Base-by-base conservation (phyloP, 2,797 vertebrate species). In the Chelon labrosus region DNA sequence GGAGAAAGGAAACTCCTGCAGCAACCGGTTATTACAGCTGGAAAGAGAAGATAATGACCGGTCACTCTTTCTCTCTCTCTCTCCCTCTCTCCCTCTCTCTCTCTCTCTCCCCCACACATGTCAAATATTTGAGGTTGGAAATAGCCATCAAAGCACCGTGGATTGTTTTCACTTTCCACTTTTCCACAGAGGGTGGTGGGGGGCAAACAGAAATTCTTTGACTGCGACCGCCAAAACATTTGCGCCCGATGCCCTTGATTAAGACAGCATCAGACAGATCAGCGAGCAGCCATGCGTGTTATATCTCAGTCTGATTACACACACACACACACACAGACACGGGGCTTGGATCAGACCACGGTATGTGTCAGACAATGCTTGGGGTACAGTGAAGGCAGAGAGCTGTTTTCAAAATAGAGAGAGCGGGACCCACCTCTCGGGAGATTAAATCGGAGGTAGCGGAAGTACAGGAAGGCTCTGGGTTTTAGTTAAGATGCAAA, bases 51-150 rank as follows among this genome's bases (percentile, higher is more conserved):
- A 84, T 86, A 82, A 89, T 86, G 71, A 86, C 82, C 63, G 77
- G 77, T 88, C 75, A 77, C 70, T 75, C 39, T 55, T 63, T 74
- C 22, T 65, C 39, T 61, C 65, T 47, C 65, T 27, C 50, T 73
- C 64, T 68, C 35, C 69, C 61, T 74, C 80, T 27, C 25, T 27
- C 25, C 46, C 52, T 50, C 68, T 73, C 64, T 68, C 35, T 70
- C 61, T 74, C 80, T 27, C 25, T 27, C 25, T 27, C 25, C 25
- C 72, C 64, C 80, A 68, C 81, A 82, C 83, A 66, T 70, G 75
- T 80, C 69, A 87, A 76, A 89, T 90, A 88, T 86, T 75, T 93
- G 89, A 63, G 90, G 89, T 54, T 74, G 88, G 90, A 92, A 91
- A 88, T 54, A 56, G 71, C 70, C 73, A 63, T 84, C 68, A 73